Base-by-base conservation (phyloP, 2,888 invertebrate species). In the Argynnis bischoffii region DNA sequence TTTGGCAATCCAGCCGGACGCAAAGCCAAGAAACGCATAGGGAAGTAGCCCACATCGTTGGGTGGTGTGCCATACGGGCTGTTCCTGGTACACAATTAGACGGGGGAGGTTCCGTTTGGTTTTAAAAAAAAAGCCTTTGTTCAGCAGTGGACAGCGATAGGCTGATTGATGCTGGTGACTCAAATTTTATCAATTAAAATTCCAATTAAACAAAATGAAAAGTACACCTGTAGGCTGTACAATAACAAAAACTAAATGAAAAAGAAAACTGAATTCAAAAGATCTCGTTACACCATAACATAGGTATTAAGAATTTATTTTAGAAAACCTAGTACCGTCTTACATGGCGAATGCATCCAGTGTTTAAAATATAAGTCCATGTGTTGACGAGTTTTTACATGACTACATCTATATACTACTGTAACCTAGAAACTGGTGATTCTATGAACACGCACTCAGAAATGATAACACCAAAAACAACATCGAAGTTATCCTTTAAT, bases 351-450 rank as follows among this genome's bases (percentile, higher is more conserved):
- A 83, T 81, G 80, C 85, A 85, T 89, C 89, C 86, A 87, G 81
- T 83, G 82, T 84, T 87, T 84, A 81, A 83, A 85, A 85, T 84
- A 85, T 82, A 76, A 77, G 83, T 81, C 76, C 79, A 55, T 70
- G 54, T 63, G 55, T 59, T 63, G 79, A 81, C 85, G 73, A 84
- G 86, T 90, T 90, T 89, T 89, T 89, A 83, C 84, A 79, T 78
- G 75, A 70, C 79, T 78, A 71, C 73, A 69, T 74, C 73, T 41
- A 41, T 41, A 11, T 41, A 84, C 87, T 81, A 81, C 84, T 84
- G 79, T 82, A 87, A 87, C 90, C 89, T 88, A 90, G 86, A 89
- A 89, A 87, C 87, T 84, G 53, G 79, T 78, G 78, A 81, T 89
- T 88, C 89, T 85, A 81, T 84, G 85, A 86, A 87, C 81, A 74